Evolutionary conservation across 2,797 vertebrate genomes (phyloP), one percentile per base, ranked within the genome.

Genomic region (Sebastes iracundus): DNA sequence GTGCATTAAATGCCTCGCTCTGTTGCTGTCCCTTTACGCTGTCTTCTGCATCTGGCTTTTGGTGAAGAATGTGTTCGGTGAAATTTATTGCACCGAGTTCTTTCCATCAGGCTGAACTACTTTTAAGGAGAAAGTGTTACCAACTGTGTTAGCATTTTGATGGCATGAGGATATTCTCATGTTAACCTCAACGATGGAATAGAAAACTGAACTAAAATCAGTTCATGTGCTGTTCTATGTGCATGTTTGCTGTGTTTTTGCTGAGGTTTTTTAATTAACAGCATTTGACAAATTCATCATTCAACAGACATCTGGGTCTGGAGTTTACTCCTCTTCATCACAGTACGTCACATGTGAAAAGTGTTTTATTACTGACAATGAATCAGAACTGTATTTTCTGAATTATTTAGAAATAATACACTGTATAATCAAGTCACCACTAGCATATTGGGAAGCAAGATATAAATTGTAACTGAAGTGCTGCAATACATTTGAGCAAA

Each of bases 221-320:
- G 12, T 18, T 20, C n/a, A 33, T n/a, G 33, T 64, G 62, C 56
- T 49, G 35, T 32, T 55, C 13, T 4, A 35, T 52, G 42, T 33
- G 60, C 27, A 14, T 22, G 38, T 72, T 75, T 65, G n/a, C 35
- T 46, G 30, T 69, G 35, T 77, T 55, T 77, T 84, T 69, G 33
- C 64, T 49, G 59, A 55, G 28, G 59, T 4, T 65, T 76, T 85
- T 87, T 74, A 80, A 87, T 75, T 72, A 71, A 49, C 74, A 35
- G 20, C 74, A 82, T 89, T 78, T 79, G 62, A 84, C 75, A 82
- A 82, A 82, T 76, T 77, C 79, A 78, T 87, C 82, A 82, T 76
- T 74, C 69, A 30, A 56, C 58, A 77, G 56, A 81, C 68, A 38
- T 70, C 33, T 71, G 52, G 32, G 69, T 33, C 55, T 60, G 58